Conservation (phyloP, 2,888 invertebrate species). For the Halictus ligatus region DNA sequence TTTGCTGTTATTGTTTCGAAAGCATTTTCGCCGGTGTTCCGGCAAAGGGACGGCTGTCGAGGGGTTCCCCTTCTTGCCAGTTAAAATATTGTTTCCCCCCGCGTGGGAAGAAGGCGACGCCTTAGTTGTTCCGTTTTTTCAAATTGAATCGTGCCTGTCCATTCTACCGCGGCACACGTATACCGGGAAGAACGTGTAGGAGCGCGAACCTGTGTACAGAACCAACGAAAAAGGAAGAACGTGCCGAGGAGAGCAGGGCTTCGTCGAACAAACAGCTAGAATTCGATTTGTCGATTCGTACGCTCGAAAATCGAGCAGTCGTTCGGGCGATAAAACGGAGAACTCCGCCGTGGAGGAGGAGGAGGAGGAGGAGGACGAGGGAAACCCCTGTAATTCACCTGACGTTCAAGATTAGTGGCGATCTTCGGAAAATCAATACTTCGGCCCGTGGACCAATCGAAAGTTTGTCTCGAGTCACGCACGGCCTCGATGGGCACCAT, state of each 20-base stretch:
- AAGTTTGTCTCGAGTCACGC: conserved; percentile 21
- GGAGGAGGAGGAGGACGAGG: conserved; percentile 14
- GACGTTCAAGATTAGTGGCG: conserved; percentile 56
- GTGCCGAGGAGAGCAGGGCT: conserved; percentile 24
- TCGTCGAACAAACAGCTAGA: conserved; percentile 67
- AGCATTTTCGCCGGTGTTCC: neutral
- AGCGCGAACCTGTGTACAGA: conserved; percentile 48
- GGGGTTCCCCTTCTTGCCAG: conserved; percentile 11
- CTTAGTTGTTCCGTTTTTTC: conserved; percentile 64
- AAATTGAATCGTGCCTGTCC: conserved; percentile 65
- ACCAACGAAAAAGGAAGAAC: conserved; percentile 30
- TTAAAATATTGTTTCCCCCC: conserved; percentile 55
- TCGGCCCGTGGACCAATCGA: conserved; percentile 23
- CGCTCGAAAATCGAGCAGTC: conserved; percentile 68
- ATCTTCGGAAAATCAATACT: conserved; percentile 47
- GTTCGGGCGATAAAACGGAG: conserved; percentile 54
- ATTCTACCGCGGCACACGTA: conserved; percentile 40
- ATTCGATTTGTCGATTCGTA: conserved; percentile 72
- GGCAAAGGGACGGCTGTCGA: conserved; percentile 16
- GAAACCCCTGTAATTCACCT: conserved; percentile 45
- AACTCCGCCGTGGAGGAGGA: conserved; percentile 18
- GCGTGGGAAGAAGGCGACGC: conserved; percentile 28
- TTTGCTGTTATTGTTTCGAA: conserved; percentile 31
- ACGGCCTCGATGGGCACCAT: neutral
- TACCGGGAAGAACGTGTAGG: conserved; percentile 41